These are phyloP conservation scores for Callyntrura sp. DNA, from an alignment of 2,888 invertebrate species.

Conservation along the genomic window DNA sequence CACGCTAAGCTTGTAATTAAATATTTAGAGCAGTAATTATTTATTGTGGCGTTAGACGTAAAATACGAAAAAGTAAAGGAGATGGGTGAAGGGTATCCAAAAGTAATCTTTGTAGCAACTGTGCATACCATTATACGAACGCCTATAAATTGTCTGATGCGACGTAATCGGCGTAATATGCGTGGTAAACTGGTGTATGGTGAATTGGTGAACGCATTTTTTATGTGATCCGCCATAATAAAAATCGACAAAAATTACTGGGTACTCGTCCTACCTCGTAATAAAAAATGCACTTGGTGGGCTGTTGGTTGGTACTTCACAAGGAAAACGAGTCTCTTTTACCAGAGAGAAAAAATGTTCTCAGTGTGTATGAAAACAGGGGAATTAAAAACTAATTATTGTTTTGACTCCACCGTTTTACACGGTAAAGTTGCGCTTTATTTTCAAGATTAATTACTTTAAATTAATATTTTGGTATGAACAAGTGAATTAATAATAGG, in stretches of 20 bases:
- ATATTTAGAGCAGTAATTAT: slow-evolving; percentile 34
- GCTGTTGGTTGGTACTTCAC: too few relatives aligned
- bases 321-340: too few relatives aligned
- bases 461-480: slow-evolving; percentile 1
- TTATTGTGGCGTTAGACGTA: not conserved
- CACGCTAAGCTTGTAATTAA: slow-evolving; percentile 37
- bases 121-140: not conserved
- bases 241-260: not conserved
- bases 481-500: not conserved
- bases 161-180: not conserved
- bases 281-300: too few relatives aligned
- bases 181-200: not conserved
- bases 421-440: not conserved
- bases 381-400: too few relatives aligned
- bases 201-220: slow-evolving; percentile 24
- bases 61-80: slow-evolving; percentile 19
- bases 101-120: not conserved
- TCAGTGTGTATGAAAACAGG: too few relatives aligned
- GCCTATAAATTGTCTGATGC: too few relatives aligned
- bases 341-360: too few relatives aligned
- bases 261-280: not conserved
- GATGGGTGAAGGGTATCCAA: not conserved
- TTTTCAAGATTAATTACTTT: not conserved
- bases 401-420: too few relatives aligned
- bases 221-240: slow-evolving; percentile 19